Conservation (phyloP, 2,797 vertebrate species). For the Aplochiton taeniatus region DNA sequence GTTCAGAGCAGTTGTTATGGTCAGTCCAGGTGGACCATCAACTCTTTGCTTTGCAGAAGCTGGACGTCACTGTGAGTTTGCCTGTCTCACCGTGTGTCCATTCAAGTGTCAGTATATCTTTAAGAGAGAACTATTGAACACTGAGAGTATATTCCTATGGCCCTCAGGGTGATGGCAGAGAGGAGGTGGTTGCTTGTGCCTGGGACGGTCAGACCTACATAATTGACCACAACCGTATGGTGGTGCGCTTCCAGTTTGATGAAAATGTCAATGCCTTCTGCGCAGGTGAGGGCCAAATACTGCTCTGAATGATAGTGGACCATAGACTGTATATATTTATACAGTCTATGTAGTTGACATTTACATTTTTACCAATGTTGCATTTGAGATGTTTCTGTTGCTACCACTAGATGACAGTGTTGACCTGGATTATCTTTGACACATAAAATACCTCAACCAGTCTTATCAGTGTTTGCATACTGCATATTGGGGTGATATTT, state of each 20-base stretch:
- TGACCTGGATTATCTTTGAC: constrained; percentile 15
- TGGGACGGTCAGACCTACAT: constrained; percentile 99
- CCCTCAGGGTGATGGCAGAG: constrained; percentile 88
- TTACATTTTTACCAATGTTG: too few species aligned
- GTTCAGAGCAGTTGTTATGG: constrained; percentile 92
- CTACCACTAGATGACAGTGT: constrained; percentile 58
- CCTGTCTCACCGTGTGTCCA: constrained; percentile 1
- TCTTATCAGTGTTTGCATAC: not conserved
- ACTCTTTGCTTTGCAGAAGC: constrained; percentile 94
- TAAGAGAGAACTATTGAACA: not conserved
- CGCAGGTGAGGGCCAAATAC: constrained; percentile 78
- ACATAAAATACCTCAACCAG: not conserved
- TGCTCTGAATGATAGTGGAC: too few species aligned
- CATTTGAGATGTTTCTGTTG: too few species aligned
- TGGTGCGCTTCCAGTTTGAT: constrained; percentile 96
- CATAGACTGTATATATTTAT: not conserved
- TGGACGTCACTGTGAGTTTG: constrained; percentile 91
- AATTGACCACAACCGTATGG: constrained; percentile 91
- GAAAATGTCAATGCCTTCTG: constrained; percentile 98
- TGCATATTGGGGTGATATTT: constrained; percentile 3
- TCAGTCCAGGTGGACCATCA: constrained; percentile 98
- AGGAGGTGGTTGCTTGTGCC: constrained; percentile 96
- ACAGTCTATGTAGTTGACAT: too few species aligned
- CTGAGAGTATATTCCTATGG: constrained; percentile 1
- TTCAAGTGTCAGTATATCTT: not conserved